Evolutionary conservation across 2,888 invertebrate species (phyloP), one percentile per base, ranked within the genome.

Genomic region (Danaus chrysippus): DNA sequence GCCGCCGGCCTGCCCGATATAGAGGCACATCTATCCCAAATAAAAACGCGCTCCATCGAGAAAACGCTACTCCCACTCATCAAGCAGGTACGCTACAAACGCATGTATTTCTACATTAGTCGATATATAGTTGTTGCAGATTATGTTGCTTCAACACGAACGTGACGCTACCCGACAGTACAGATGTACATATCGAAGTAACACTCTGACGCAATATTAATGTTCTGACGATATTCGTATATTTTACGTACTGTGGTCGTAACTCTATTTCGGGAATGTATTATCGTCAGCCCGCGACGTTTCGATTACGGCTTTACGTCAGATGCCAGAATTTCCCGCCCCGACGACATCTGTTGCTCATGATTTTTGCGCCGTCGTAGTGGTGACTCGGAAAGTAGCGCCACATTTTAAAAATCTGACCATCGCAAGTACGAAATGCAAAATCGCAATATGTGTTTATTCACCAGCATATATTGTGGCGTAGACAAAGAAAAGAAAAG

Each of bases 1-100:
- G 91, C 92, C 92, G 87, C 91, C 87, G 91, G 92, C 90, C 86
- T 90, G 85, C 88, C 92, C 77, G 88, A 92, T 77, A 81, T 91
- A 81, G 91, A 92, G 81, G 82, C 91, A 79, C 89, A 92, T 82
- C 83, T 91, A 79, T 85, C 96, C 87, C 96, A 96, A 92, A 97
- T 98, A 85, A 95, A 96, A 91, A 97, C 97, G 79, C 96, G 95
- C 93, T 97, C 97, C 90, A 96, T 98, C 91, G 98, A 98, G 92
- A 96, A 96, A 92, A 97, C 97, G 76, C 94, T 98, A 78, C 95
- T 97, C 83, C 98, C 98, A 76, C 94, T 98, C 87, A 96, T 98
- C 82, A 97, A 96, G 90, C 97, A 98, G 96, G 98, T 98, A 94
- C 76, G 86, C 77, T 72, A 71, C 66, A 69, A 69, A 73, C 76